Evolutionary conservation across 2,888 invertebrate genomes (phyloP), one percentile per base, ranked within the genome.

Genomic region (Allygus modestus): DNA sequence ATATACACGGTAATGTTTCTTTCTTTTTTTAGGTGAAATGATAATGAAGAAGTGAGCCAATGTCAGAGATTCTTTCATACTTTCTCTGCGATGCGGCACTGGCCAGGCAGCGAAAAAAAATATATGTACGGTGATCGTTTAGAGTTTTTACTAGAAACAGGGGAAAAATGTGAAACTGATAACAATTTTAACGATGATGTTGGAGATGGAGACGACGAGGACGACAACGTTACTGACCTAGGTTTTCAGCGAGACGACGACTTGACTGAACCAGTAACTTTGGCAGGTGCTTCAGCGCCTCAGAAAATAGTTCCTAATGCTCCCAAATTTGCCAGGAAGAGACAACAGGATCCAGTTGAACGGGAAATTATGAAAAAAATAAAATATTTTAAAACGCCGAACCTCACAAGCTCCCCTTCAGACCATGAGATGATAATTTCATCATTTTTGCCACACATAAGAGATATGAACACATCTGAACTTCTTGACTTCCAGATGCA

Each of bases 1-100:
- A 51, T 15, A 51, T 5, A 51, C 15, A 15, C 51, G 4, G 15
- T 15, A 51, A 9, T 33, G 41, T 33, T 75, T 7, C 15, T 75
- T 75, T n/a, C 12, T 11, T 75, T 31, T 75, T 75, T 37, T 37
- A 75, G 75, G 75, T 9, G 75, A 75, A 7, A 23, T 37, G 31
- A 75, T 75, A 75, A 75, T 75, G 75, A 75, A 75, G 75, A 75
- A 75, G 41, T 33, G 75, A 37, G 75, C 31, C 33, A 75, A 75
- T 37, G 41, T 75, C 31, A 75, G 75, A 37, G 37, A 75, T 41
- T 31, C 75, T 75, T 75, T 75, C 17, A 31, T 75, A n/a, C 75
- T 7, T 37, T 75, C 75, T 75, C 41, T 37, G n/a, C 15, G 41
- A 37, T 37, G 12, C 12, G 41, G 41, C 31, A 75, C 33, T 75